Conservation (phyloP, 2,113 vertebrate species). For the Corvus hawaiiensis region DNA sequence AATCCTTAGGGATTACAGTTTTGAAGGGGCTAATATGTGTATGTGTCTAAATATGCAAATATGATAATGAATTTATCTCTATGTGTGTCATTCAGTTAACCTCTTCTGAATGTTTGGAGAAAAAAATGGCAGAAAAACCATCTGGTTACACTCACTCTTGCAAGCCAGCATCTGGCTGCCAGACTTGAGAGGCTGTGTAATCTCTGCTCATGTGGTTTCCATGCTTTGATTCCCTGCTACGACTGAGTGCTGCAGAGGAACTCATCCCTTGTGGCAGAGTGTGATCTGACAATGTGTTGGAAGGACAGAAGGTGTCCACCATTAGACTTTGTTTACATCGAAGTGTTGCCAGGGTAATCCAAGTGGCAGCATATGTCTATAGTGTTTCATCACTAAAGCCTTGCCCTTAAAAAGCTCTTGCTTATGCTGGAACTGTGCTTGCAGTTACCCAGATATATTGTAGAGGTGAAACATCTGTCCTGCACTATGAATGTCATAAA, state of each 20-base stretch:
- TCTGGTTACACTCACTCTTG: neutral
- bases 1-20: neutral
- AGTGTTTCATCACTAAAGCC: neutral
- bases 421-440: neutral
- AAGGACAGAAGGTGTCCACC: neutral
- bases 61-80: neutral
- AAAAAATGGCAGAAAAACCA: neutral
- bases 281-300: neutral
- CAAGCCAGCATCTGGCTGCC: conserved; percentile 24
- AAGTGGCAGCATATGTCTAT: neutral
- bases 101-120: neutral
- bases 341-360: neutral
- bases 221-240: neutral
- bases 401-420: neutral
- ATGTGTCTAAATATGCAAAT: neutral
- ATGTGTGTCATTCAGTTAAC: neutral
- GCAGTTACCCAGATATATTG: neutral
- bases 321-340: neutral
- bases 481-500: neutral
- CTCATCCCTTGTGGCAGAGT: fast-evolving
- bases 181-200: neutral
- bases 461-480: neutral
- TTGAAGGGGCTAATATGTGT: neutral
- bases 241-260: neutral
- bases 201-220: neutral